phyloP scores from a whole-genome alignment of 2,888 invertebrate genomes.

The Pimpla rufipes region DNA sequence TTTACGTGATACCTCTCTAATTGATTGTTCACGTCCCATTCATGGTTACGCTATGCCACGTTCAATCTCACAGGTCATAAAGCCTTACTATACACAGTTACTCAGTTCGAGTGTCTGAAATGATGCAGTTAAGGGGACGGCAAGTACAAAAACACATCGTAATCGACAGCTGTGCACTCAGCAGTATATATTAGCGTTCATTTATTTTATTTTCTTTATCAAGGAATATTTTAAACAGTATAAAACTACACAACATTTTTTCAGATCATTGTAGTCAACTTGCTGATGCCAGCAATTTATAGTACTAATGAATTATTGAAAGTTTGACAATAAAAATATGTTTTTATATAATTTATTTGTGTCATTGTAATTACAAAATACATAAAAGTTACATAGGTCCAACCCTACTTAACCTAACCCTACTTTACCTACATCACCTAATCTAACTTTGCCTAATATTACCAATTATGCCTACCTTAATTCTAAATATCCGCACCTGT shows the following conservation, averaged over 20 bases:
- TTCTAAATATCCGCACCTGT: no score
- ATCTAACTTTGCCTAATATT: no score
- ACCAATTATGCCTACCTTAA: no score
- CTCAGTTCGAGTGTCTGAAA: not conserved
- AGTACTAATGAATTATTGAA: not conserved
- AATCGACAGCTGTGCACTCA: not conserved
- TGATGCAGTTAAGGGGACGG: not conserved
- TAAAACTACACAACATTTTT: not conserved
- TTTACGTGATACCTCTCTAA: conserved; percentile 41
- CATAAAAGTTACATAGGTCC: no score
- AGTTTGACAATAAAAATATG: not conserved
- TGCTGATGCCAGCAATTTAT: not conserved
- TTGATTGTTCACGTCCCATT: conserved; percentile 32
- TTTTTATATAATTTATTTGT: no score
- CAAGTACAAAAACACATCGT: not conserved
- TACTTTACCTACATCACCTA: no score
- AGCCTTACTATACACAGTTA: not conserved
- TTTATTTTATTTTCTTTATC: not conserved
- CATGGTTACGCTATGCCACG: not conserved
- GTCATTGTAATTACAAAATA: no score
- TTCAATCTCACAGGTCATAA: conserved; percentile 37
- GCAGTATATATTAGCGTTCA: not conserved
- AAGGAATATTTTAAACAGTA: not conserved
- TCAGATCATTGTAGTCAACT: no score
- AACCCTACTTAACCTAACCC: no score